These are phyloP conservation scores for Nothura maculosa DNA, from an alignment of 2,797 vertebrate species.

Conservation along the genomic window DNA sequence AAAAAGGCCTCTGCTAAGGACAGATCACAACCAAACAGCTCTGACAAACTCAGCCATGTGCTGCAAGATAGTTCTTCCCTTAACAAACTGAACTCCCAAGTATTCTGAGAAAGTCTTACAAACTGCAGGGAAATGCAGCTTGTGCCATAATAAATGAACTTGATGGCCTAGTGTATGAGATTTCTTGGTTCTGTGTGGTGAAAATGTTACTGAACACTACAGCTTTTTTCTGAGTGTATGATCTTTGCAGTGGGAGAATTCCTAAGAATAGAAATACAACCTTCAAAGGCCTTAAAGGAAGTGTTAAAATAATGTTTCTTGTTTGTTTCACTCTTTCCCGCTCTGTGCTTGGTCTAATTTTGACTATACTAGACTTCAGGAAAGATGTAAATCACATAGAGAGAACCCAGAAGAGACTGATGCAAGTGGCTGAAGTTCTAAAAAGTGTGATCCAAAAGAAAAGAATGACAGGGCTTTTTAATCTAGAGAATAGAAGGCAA, in stretches of 20 bases:
- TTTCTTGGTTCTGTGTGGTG: background rate
- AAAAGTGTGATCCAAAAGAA: background rate
- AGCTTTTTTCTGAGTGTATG: background rate
- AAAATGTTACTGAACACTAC: background rate
- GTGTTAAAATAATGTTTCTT: fast-evolving
- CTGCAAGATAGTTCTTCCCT: background rate
- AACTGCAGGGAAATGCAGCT: background rate
- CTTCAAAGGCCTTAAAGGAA: background rate
- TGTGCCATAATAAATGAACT: fast-evolving
- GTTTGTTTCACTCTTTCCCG: background rate
- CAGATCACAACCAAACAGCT: background rate
- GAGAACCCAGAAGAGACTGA: background rate
- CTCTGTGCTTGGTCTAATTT: background rate
- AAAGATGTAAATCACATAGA: background rate
- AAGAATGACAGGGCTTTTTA: background rate
- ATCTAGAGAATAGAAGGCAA: background rate
- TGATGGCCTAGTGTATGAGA: background rate
- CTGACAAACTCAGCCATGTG: background rate
- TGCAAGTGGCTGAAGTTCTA: background rate
- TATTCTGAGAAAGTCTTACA: background rate
- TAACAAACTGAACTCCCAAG: background rate
- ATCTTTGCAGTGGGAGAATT: background rate
- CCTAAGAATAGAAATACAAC: background rate
- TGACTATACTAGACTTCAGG: background rate
- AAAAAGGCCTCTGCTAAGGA: background rate